Conservation (phyloP, 1,140 invertebrate species). For the Drosophila biarmipes region DNA sequence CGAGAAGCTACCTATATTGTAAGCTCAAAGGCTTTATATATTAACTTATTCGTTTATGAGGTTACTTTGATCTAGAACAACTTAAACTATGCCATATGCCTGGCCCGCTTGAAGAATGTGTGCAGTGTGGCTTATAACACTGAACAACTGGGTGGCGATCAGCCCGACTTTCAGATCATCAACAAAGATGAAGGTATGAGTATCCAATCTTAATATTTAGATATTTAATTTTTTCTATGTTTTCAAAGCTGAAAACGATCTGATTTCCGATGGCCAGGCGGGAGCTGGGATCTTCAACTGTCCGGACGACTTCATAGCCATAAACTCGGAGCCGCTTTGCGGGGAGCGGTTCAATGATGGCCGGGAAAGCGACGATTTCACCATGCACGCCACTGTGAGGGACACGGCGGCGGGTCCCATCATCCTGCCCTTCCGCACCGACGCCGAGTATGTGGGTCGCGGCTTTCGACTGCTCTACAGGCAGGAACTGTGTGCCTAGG, state of each 20-base stretch:
- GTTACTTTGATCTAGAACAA: constrained; percentile 87
- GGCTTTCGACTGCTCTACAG: constrained; percentile 86
- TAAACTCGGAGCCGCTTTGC: constrained; percentile 89
- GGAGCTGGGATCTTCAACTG: constrained; percentile 90
- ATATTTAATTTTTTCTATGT: background rate
- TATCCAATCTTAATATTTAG: constrained; percentile 70
- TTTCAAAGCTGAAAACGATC: constrained; percentile 67
- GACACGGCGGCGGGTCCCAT: constrained; percentile 87
- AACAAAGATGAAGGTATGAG: constrained; percentile 86
- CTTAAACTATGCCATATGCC: constrained; percentile 92
- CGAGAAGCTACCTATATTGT: constrained; percentile 86
- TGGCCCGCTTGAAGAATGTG: constrained; percentile 86
- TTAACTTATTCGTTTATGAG: background rate
- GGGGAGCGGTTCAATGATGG: constrained; percentile 91
- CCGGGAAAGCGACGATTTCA: constrained; percentile 86
- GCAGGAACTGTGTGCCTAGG: constrained; percentile 85
- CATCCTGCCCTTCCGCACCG: constrained; percentile 85
- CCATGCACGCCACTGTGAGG: constrained; percentile 88
- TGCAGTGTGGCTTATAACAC: constrained; percentile 89
- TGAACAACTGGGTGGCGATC: constrained; percentile 85
- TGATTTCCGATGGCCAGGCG: constrained; percentile 88
- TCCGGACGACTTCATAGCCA: constrained; percentile 89
- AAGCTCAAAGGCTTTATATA: constrained; percentile 35
- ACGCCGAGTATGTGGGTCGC: constrained; percentile 85
- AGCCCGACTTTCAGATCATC: constrained; percentile 87